A percentile compares a stretch with the other conserved stretches of the same genome.
Conservation (phyloP, 1,140 invertebrate genomes). For the Yoshiicerus persimilis region DNA sequence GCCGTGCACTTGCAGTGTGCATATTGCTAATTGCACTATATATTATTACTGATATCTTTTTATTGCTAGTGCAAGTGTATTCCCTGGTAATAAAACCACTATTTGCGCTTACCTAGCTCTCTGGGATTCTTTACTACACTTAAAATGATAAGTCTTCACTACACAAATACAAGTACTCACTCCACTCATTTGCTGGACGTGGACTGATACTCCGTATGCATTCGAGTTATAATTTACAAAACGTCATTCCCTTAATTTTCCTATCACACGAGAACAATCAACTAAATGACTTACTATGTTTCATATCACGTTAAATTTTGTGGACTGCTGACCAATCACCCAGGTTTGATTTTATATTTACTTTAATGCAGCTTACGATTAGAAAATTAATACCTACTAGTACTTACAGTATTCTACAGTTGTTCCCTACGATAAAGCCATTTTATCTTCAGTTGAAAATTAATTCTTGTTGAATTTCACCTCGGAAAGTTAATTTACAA, state of each 20-base stretch:
- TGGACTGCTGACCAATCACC: not conserved
- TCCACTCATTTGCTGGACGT: too few species aligned
- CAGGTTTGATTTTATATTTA: not conserved
- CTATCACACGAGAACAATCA: not conserved
- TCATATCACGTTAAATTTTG: not conserved
- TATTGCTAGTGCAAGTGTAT: not conserved
- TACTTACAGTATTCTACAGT: not conserved
- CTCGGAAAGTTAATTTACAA: not conserved
- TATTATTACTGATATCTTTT: not conserved
- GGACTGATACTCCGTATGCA: too few species aligned
- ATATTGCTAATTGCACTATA: not conserved
- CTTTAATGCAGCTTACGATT: not conserved
- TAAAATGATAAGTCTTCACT: not conserved
- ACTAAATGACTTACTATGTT: not conserved
- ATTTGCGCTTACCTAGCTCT: not conserved
- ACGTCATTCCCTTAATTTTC: not conserved
- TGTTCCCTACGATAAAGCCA: not conserved
- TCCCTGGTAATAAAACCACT: not conserved
- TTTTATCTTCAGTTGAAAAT: not conserved
- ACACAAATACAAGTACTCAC: not conserved
- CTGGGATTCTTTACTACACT: not conserved
- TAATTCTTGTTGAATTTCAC: not conserved
- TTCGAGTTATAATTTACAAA: not conserved
- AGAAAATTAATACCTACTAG: not conserved
- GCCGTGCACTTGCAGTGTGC: not conserved